Percentiles rank a stretch among this genome's conserved stretches.
Conservation (phyloP, 2,797 vertebrate genomes). For the Macrochelys suwanniensis region DNA sequence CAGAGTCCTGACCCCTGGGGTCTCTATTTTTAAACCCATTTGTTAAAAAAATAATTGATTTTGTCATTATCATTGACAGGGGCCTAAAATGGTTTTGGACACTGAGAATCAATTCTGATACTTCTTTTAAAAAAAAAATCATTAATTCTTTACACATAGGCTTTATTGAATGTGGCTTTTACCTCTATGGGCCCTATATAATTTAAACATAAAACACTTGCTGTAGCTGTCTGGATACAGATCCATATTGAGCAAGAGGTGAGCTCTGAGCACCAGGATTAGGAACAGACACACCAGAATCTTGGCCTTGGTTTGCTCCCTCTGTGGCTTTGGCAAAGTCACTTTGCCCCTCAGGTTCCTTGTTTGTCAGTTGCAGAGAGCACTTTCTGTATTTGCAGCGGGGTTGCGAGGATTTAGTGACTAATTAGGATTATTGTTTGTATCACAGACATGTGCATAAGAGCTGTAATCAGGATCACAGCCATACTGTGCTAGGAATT, state of each 20-base stretch:
- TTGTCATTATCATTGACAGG: background rate
- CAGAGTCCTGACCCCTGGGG: background rate
- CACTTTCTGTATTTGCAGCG: background rate
- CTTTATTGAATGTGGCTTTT: background rate
- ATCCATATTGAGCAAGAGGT: background rate
- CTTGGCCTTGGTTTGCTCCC: background rate
- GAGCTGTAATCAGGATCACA: rapidly evolving
- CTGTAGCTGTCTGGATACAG: background rate
- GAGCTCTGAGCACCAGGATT: background rate
- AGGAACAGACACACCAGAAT: background rate
- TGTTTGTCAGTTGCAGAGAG: background rate
- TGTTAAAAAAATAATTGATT: background rate
- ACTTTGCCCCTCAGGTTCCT: background rate
- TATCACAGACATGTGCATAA: background rate
- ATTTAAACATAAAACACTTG: background rate
- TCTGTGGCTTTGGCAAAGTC: background rate
- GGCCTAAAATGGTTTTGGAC: background rate
- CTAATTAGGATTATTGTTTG: rapidly evolving
- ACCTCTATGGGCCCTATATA: background rate
- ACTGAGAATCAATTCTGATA: background rate
- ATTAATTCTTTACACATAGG: background rate
- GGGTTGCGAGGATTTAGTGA: rapidly evolving
- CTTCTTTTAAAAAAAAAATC: background rate
- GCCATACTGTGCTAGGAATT: background rate
- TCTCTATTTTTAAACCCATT: background rate